Evolutionary conservation across 2,113 vertebrate species (phyloP).

Genomic region (Prunella fulvescens): DNA sequence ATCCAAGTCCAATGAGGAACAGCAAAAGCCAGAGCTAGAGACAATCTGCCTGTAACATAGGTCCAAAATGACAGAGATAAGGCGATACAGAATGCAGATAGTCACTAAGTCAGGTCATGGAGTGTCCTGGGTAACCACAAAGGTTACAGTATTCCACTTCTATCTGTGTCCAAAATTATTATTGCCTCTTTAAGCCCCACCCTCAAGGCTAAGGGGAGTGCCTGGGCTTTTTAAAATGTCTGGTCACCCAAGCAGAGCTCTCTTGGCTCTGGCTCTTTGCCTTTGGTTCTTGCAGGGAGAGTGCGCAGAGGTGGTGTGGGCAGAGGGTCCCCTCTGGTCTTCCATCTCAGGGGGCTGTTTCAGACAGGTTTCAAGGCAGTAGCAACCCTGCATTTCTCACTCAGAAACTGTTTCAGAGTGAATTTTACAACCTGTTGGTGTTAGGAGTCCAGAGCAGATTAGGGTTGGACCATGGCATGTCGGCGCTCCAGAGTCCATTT

Average conservation of each 20-base stretch:
- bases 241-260: accelerated
- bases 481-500: accelerated
- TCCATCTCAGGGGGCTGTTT: background rate
- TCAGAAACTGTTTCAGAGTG: background rate
- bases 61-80: background rate
- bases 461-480: accelerated
- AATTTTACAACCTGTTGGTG: background rate
- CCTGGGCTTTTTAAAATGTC: background rate
- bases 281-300: background rate
- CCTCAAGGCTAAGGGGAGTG: background rate
- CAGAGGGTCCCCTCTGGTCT: background rate
- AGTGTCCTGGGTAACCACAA: background rate
- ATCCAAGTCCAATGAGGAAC: background rate
- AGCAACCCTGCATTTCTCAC: background rate
- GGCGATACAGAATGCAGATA: background rate
- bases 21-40: background rate
- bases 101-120: too few species aligned
- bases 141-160: background rate
- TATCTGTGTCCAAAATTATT: background rate
- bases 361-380: background rate
- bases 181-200: background rate
- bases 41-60: background rate
- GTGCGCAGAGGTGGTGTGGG: accelerated
- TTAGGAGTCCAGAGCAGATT: accelerated
- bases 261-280: background rate